A percentile compares a stretch with the other conserved stretches of the same genome.
phyloP scores from a whole-genome alignment of 2,888 invertebrate species.

The Pammene fasciana region DNA sequence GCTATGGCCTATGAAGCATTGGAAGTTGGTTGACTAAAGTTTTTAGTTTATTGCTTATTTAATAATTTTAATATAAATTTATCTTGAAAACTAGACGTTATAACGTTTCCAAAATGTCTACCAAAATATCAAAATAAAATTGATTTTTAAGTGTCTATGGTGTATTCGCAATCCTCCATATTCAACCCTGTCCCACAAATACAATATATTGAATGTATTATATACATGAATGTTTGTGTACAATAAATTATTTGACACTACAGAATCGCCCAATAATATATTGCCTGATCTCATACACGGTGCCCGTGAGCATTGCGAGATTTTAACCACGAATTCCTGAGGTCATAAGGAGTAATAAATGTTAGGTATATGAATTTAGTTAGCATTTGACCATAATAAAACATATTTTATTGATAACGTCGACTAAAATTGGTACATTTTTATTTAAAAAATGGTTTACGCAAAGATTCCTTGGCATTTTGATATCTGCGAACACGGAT shows the following conservation, averaged over 20 bases:
- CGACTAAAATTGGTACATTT: no score
- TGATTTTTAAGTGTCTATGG: background rate
- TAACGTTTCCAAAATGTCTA: background rate
- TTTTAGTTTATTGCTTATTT: background rate
- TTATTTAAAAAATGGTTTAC: no score
- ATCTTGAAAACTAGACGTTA: background rate
- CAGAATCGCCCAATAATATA: background rate
- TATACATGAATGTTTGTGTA: background rate
- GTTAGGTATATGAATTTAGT: no score
- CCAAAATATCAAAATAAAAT: conserved; percentile 1
- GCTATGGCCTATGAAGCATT: background rate
- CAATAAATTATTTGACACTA: background rate
- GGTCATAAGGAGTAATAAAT: no score
- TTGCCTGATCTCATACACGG: background rate
- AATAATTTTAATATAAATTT: background rate
- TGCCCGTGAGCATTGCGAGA: no score
- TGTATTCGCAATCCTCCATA: background rate
- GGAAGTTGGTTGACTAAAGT: background rate
- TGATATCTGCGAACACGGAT: no score
- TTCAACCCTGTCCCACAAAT: background rate
- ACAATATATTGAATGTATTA: background rate
- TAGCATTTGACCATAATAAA: no score
- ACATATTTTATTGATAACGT: no score
- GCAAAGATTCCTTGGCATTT: no score
- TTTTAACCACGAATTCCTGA: no score